Evolutionary conservation across 2,113 vertebrate genomes (phyloP).

Genomic region (Atlantisia rogersi): DNA sequence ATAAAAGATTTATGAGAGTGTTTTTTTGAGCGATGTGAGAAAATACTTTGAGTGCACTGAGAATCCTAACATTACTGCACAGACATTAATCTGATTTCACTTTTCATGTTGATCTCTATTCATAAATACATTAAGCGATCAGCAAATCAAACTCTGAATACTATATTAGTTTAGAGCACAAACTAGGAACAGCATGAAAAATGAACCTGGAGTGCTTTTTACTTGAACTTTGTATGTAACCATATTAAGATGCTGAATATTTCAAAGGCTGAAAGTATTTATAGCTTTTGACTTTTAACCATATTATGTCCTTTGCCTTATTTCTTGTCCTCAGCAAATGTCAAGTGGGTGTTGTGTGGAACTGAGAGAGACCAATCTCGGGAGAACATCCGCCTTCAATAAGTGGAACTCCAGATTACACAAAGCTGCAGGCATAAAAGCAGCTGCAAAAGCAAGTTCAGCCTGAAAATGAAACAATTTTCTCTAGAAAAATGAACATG

Average conservation of each 20-base stretch:
- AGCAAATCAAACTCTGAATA: constrained; percentile 22
- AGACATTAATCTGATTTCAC: constrained; percentile 2
- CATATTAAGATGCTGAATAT: constrained; percentile 29
- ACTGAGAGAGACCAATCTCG: constrained; percentile 27
- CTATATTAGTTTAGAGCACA: background rate
- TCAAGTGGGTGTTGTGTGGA: constrained; percentile 55
- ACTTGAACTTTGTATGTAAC: constrained; percentile 32
- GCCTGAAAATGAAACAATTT: constrained; percentile 56
- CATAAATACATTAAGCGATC: constrained; percentile 12
- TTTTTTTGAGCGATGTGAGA: background rate
- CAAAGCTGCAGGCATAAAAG: constrained; percentile 56
- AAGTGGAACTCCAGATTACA: constrained; percentile 71
- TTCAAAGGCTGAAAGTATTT: constrained; percentile 39
- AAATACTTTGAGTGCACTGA: background rate
- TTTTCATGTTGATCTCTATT: constrained; percentile 12
- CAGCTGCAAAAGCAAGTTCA: constrained; percentile 62
- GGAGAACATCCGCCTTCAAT: constrained; percentile 59
- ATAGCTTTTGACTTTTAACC: constrained; percentile 49
- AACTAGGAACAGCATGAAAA: constrained; percentile 29
- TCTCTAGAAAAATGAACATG: constrained; percentile 54
- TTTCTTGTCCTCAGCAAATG: constrained; percentile 62
- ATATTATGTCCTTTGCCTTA: constrained; percentile 58
- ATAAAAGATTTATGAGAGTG: background rate
- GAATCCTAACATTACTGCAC: background rate
- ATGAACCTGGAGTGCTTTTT: constrained; percentile 9